Conservation (phyloP, 2,797 vertebrate genomes). For the Crenuchus spilurus region DNA sequence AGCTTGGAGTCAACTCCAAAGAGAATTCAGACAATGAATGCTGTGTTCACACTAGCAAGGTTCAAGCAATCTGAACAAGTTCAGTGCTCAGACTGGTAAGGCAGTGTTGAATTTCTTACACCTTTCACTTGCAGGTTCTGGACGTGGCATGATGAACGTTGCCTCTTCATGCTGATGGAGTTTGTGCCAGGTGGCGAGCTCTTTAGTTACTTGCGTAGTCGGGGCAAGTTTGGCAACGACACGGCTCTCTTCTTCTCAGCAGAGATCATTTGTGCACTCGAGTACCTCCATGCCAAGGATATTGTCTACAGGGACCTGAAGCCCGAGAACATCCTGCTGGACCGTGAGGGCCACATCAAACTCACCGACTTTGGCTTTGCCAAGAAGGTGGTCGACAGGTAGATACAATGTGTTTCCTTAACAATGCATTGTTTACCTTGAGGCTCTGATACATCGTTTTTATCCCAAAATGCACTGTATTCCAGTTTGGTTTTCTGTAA, state of each 20-base stretch:
- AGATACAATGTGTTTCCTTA: slow-evolving; percentile 31
- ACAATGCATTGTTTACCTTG: too few relatives aligned
- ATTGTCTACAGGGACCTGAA: slow-evolving; percentile 96
- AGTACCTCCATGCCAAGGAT: slow-evolving; percentile 90
- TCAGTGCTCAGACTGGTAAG: too few relatives aligned
- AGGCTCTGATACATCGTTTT: too few relatives aligned
- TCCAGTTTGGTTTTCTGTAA: too few relatives aligned
- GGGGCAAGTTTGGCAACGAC: slow-evolving; percentile 87
- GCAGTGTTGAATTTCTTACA: too few relatives aligned
- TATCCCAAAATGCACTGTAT: too few relatives aligned
- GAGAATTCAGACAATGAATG: too few relatives aligned
- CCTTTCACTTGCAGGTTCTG: slow-evolving; percentile 82
- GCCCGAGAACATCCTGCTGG: slow-evolving; percentile 94
- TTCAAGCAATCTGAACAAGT: too few relatives aligned
- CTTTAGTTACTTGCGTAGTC: slow-evolving; percentile 90
- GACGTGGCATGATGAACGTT: slow-evolving; percentile 91
- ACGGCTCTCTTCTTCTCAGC: slow-evolving; percentile 88
- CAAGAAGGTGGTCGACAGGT: slow-evolving; percentile 96
- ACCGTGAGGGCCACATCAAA: slow-evolving; percentile 91
- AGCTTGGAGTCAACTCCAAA: too few relatives aligned
- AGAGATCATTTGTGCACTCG: slow-evolving; percentile 92
- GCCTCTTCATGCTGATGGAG: slow-evolving; percentile 97
- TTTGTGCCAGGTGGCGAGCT: slow-evolving; percentile 93
- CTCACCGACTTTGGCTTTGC: slow-evolving; percentile 96
- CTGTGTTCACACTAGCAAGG: too few relatives aligned